Evolutionary conservation across 1,140 invertebrate species (phyloP), one percentile per base, ranked within the genome.

Genomic region (Zaprionus kolodkinae): DNA sequence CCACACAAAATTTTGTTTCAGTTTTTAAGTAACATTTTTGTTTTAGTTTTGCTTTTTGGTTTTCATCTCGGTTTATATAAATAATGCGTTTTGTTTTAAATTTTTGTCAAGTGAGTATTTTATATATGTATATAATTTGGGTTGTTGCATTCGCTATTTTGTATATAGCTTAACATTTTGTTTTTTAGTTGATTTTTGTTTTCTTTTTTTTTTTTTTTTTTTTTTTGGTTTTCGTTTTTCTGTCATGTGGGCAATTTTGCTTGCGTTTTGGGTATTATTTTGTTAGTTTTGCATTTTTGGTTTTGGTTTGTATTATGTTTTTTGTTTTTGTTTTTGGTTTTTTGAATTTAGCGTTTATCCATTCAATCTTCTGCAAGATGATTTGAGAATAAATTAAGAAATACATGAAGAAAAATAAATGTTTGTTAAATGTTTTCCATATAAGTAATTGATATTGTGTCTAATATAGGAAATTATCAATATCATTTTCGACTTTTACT

Each of bases 321-420:
- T 71, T 76, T 81, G 57, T 30, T 75, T 88, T 76, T 76, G 73
- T 55, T 79, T 84, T 56, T 52, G 70, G 76, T 79, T 71, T 71
- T 45, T 72, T 68, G 70, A 73, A 87, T 89, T 91, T 85, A 73
- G 76, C 78, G 87, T 85, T 82, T 81, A 88, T 92, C 91, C 91
- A 90, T 92, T 92, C 91, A 92, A 92, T 92, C 91, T 92, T 92
- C 91, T 92, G 91, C 77, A 92, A 85, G 77, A 92, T 90, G 91
- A 91, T 90, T 91, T 70, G 75, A 87, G 78, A 91, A 86, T 59
- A 88, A 88, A 88, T 76, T 60, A 88, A 85, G 81, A 88, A 80
- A 84, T 87, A 86, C 70, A 92, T 91, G 78, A 92, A 92, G 86
- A 91, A 91, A 86, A 89, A 79, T 81, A 76, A 89, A 89, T 89